Percentiles rank a stretch among this genome's conserved stretches.
phyloP scores from a whole-genome alignment of 2,888 invertebrate genomes.

The Schizotus pectinicornis region DNA sequence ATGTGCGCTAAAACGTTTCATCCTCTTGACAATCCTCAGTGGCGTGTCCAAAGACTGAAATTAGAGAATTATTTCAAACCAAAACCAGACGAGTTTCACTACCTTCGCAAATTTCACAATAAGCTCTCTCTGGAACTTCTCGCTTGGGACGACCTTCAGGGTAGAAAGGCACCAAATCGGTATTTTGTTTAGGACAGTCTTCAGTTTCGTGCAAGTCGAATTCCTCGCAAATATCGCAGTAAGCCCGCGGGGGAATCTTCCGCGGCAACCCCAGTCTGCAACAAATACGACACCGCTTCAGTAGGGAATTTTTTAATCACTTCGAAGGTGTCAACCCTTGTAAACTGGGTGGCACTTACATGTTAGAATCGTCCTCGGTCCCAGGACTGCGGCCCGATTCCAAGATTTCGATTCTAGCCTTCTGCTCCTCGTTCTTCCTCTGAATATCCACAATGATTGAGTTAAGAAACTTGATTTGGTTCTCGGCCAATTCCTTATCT shows the following conservation, averaged over 20 bases:
- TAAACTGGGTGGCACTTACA: constrained; percentile 56
- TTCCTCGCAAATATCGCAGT: constrained; percentile 97
- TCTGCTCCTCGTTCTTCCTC: constrained; percentile 85
- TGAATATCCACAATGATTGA: constrained; percentile 97
- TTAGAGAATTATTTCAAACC: constrained; percentile 31
- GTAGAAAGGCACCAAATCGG: constrained; percentile 60
- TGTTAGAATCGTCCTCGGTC: constrained; percentile 54
- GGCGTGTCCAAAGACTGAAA: constrained; percentile 87
- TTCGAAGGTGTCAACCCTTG: too few relatives aligned
- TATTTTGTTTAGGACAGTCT: constrained; percentile 89
- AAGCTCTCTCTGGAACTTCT: constrained; percentile 67
- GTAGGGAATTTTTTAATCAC: too few relatives aligned
- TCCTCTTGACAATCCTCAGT: constrained; percentile 86
- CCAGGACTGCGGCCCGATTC: constrained; percentile 66
- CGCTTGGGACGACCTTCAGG: constrained; percentile 28
- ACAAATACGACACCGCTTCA: too few relatives aligned
- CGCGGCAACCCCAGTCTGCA: constrained; percentile 44
- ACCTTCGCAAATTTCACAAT: constrained; percentile 95
- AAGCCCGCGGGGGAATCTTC: constrained; percentile 75
- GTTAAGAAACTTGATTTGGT: constrained; percentile 89
- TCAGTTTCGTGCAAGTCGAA: constrained; percentile 98
- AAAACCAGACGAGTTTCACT: constrained; percentile 29
- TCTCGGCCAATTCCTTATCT: constrained; percentile 70
- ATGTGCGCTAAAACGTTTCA: constrained; percentile 72
- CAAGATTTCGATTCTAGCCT: constrained; percentile 78